A percentile compares a stretch with the other conserved stretches of the same genome.
phyloP scores from a whole-genome alignment of 2,888 invertebrate genomes.

The Julus scanicus region DNA sequence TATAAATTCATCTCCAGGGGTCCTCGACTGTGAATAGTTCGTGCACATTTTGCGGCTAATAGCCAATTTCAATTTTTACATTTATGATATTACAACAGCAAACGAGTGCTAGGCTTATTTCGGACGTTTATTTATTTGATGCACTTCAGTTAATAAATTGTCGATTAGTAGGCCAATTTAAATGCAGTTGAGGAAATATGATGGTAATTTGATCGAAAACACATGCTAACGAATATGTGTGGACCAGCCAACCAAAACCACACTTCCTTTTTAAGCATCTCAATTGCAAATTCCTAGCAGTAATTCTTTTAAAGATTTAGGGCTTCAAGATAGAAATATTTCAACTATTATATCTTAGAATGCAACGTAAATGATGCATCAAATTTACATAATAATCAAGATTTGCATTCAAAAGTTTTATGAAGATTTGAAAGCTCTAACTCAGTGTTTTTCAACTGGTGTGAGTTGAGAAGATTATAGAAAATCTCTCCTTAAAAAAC shows the following conservation, averaged over 20 bases:
- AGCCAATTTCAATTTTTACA: conserved; percentile 22
- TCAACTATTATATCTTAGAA: no score
- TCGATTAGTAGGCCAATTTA: conserved; percentile 25
- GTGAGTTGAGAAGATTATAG: no score
- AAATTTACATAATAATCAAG: no score
- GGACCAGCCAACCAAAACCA: neutral
- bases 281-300: neutral
- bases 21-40: conserved; percentile 7
- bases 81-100: neutral
- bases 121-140: neutral
- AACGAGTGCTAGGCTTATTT: neutral
- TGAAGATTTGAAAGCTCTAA: no score
- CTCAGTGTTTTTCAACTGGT: no score
- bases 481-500: no score
- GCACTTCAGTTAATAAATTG: conserved; percentile 35
- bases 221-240: neutral
- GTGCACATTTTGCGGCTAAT: conserved; percentile 30
- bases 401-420: no score
- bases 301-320: no score
- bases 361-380: no score
- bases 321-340: neutral
- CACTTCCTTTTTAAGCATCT: neutral
- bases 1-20: neutral
- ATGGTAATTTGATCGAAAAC: neutral
- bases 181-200: conserved; percentile 17